Conservation (phyloP, 2,113 vertebrate genomes). For the Halichoeres trimaculatus region DNA sequence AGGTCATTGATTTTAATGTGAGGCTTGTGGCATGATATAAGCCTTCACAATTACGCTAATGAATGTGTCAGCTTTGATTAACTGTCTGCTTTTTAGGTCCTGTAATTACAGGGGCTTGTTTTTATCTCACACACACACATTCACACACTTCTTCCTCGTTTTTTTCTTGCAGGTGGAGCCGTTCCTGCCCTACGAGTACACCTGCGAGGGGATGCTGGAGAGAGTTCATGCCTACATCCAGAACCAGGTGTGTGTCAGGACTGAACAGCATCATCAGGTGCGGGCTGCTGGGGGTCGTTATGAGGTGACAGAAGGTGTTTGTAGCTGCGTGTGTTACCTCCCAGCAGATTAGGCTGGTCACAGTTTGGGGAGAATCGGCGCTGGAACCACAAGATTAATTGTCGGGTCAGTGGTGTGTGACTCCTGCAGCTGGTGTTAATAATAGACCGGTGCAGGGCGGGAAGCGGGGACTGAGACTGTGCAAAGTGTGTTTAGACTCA, state of each 20-base stretch:
- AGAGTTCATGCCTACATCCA: constrained; percentile 95
- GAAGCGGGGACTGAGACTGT: too few species aligned
- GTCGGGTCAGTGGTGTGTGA: neutral
- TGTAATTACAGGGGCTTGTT: constrained; percentile 58
- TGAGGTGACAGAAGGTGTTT: neutral
- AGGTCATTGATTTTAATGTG: constrained; percentile 74
- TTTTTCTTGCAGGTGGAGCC: constrained; percentile 89
- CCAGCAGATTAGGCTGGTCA: neutral
- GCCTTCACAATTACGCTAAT: constrained; percentile 79
- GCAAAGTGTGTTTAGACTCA: too few species aligned
- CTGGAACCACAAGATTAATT: neutral
- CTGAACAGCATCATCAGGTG: neutral
- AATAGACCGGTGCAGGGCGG: neutral
- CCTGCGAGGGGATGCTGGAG: constrained; percentile 96
- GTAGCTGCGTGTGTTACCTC: neutral
- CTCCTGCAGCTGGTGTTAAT: neutral
- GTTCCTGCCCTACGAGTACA: constrained; percentile 96
- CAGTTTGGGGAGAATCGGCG: neutral
- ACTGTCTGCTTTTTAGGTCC: constrained; percentile 49
- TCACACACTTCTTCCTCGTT: neutral
- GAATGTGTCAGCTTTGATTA: constrained; percentile 79
- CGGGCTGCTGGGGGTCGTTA: too few species aligned
- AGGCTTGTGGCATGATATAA: constrained; percentile 63
- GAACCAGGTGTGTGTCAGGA: constrained; percentile 88
- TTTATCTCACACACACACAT: neutral